Evolutionary conservation across 1,140 invertebrate species (phyloP).

Genomic region (Drosophila sp.): DNA sequence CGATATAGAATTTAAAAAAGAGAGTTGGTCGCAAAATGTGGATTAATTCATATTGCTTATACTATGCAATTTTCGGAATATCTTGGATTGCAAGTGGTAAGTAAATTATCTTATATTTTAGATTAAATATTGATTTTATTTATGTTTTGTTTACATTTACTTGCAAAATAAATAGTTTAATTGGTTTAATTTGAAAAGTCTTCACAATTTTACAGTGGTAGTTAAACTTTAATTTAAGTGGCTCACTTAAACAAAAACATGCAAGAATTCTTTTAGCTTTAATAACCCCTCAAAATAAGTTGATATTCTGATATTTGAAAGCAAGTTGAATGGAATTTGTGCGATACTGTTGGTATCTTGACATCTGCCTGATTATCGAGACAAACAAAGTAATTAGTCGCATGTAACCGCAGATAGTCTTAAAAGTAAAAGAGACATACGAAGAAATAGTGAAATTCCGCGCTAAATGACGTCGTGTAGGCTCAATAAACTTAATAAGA

Average conservation of each 20-base stretch:
- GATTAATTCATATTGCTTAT: slow-evolving; percentile 53
- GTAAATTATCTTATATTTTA: slow-evolving; percentile 2
- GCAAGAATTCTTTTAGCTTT: neutral
- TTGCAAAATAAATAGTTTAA: neutral
- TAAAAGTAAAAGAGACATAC: slow-evolving; percentile 52
- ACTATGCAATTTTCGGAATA: slow-evolving; percentile 39
- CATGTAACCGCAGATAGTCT: slow-evolving; percentile 53
- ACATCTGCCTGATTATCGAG: slow-evolving; percentile 47
- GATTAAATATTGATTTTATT: too few species aligned
- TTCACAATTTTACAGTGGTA: too few species aligned
- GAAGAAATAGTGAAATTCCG: slow-evolving; percentile 77
- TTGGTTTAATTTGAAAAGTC: too few species aligned
- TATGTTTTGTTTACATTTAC: too few species aligned
- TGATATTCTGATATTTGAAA: neutral
- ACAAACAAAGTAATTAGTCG: slow-evolving; percentile 77
- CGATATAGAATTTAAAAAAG: neutral
- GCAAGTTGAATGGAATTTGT: neutral
- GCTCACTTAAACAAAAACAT: neutral
- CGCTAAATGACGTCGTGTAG: slow-evolving; percentile 42
- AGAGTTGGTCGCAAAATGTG: slow-evolving; percentile 63
- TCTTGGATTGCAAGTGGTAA: slow-evolving; percentile 55
- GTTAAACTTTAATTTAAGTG: neutral
- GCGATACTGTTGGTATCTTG: slow-evolving; percentile 22
- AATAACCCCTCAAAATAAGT: neutral
- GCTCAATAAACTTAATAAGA: slow-evolving; percentile 47